Evolutionary conservation across 2,888 invertebrate species (phyloP), one percentile per base, ranked within the genome.

Genomic region (Holacanthella duospinosa): DNA sequence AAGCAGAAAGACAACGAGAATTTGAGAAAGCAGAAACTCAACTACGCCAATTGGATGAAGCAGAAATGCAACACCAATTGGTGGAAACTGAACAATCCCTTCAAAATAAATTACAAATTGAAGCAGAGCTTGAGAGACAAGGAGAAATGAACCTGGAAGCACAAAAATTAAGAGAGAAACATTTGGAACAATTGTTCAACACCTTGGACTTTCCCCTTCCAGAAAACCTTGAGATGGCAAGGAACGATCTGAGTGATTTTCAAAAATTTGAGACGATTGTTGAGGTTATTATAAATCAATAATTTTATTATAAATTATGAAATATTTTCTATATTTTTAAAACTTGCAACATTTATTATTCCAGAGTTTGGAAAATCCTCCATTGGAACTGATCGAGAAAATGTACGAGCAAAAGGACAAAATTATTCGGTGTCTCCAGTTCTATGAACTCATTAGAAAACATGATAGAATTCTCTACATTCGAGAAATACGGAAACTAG

Each of bases 131-230:
- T 6, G 16, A 36, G 36, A 36, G 36, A 36, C 36, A 36, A 16
- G 9, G 36, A 36, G 9, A 36, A 36, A 6, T 36, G 16, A 6
- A 36, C 16, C 16, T 58, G 29, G 58, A 58, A 21, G 25, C 21
- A 58, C 29, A 43, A 29, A 29, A 6, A 12, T n/a, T 21, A 3
- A 4, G 28, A 19, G 36, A 58, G 28, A 29, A 58, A 36, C 6
- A 26, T 3, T n/a, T 29, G 29, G 36, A 43, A 16, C 44, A 59
- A 59, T 27, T 59, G 3, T 24, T 59, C 27, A 48, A 25, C 12
- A 59, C 59, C n/a, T 21, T 59, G 25, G 59, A 59, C 36, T 59
- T 59, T 27, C 43, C 59, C 9, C 44, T 59, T 4, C 59, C 59
- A 3, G 59, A 59, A 12, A 59, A 59, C 24, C 26, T 59, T 21